Percentiles rank a stretch among this genome's conserved stretches.
These are phyloP conservation scores for Micropoecilia bifurca DNA, from an alignment of 2,797 vertebrate genomes.

Conservation along the genomic window DNA sequence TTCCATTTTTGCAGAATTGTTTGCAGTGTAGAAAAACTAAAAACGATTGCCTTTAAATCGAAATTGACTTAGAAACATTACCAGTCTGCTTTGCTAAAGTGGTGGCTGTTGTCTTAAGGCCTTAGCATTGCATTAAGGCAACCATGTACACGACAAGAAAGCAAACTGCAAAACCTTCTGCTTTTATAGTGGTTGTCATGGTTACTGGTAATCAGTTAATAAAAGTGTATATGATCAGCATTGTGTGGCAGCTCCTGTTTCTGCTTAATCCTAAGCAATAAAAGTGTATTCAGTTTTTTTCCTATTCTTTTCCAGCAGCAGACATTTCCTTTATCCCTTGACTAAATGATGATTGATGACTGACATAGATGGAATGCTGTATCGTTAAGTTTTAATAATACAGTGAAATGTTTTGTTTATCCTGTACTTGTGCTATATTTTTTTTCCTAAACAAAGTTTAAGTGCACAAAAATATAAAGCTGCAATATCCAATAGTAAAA, in stretches of 20 bases:
- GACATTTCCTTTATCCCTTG: not conserved
- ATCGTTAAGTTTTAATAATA: not conserved
- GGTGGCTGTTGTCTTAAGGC: not conserved
- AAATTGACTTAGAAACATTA: not conserved
- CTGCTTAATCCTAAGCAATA: not conserved
- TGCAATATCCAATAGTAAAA: too few relatives aligned
- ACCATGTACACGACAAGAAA: not conserved
- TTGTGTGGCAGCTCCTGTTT: not conserved
- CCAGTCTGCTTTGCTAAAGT: not conserved
- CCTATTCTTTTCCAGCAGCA: not conserved
- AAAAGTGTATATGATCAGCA: not conserved
- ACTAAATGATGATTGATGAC: not conserved
- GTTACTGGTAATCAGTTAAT: not conserved
- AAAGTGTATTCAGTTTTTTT: not conserved
- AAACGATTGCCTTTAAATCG: not conserved
- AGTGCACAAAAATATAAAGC: not conserved
- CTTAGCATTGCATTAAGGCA: not conserved
- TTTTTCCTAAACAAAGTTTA: not conserved
- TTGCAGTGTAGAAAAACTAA: not conserved
- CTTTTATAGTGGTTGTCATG: not conserved
- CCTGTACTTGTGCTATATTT: not conserved
- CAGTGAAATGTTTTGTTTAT: not conserved
- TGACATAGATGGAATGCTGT: not conserved
- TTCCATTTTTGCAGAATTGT: not conserved
- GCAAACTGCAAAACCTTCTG: not conserved